Evolutionary conservation across 2,797 vertebrate genomes (phyloP), one percentile per base, ranked within the genome.

Genomic region (Peromyscus nudipes): DNA sequence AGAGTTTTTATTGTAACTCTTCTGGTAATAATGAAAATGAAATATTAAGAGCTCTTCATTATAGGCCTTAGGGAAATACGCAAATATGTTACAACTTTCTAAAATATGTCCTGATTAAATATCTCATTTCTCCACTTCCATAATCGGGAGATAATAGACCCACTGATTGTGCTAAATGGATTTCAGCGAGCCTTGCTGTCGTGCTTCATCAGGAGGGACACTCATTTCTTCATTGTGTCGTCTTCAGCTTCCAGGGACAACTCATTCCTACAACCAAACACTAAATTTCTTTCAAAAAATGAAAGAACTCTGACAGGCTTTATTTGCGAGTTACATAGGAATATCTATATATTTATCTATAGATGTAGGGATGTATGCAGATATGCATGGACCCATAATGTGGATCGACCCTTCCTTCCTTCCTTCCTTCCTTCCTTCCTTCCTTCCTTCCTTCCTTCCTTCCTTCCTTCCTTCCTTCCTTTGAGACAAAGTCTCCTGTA

Each of bases 51-150:
- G 96, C 95, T 98, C 94, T 97, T 98, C 96, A 97, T 97, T 98
- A 97, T 52, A 96, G 95, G 96, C 98, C 97, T 98, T 97, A 96
- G 98, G 97, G 98, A 98, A 98, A 97, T 98, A 94, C 49, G 64
- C 95, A 98, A 98, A 98, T 98, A 98, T 96, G 96, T 97, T 98
- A 97, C 97, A 96, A 97, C 96, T 96, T 98, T 98, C 97, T 98
- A 97, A 98, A 98, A 97, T 97, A 96, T 96, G 93, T 97, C 69
- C 96, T 98, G 97, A 98, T 98, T 98, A 98, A 98, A 98, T 98
- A 97, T 98, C 97, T 97, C 95, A 97, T 97, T 97, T 97, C 96
- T 98, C 67, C 52, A 95, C 98, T 97, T 97, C 77, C 93, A 93
- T 98, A 97, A 98, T 97, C 49, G 82, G 89, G 93, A 98, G 95